Base-by-base conservation (phyloP, 1,140 invertebrate genomes). In the Nautilus pompilius region DNA sequence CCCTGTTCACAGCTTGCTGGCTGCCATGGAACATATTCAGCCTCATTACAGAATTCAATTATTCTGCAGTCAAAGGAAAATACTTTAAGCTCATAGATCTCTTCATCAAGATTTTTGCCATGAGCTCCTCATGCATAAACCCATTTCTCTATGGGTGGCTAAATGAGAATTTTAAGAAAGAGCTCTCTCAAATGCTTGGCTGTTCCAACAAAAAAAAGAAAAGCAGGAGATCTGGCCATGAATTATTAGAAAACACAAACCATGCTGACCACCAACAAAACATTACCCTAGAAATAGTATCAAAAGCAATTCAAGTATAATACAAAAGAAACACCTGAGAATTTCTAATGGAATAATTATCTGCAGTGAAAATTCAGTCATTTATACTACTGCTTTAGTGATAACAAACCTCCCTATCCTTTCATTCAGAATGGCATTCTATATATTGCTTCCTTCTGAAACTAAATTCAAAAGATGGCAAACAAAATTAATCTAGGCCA, bases 1-100 rank as follows among this genome's bases (percentile, higher is more conserved):
- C 89, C 0, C 91, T 96, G 26, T 99, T 99, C 78, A 91, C 92
- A 0, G 84, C 93, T 0, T 97, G 91, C 17, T 99, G 80, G 80
- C 63, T 78, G 33, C 81, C 81, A 26, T 81, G 79, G 79, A 80
- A 74, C 59, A 64, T 78, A 8, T 80, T 76, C 71, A 63, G 65
- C 5, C 63, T 82, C 3, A 70, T 75, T 13, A 58, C 72, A 15
- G 78, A 79, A 65, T 73, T 80, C 45, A 65, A 71, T 45, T 69
- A 68, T 24, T 49, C 59, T 41, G 15, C 72, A 17, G 62, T 77
- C 17, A 66, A 59, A 4, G 70, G 72, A n/a, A 65, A 62, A 8
- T 75, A 72, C 64, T 69, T 78, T 46, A 69, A 69, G 48, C 58
- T 80, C n/a, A 70, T 70, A 3, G 80, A 82, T 60, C 57, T 81